Percentiles rank a stretch among this genome's conserved stretches.
These are phyloP conservation scores for Isurus oxyrinchus DNA, from an alignment of 2,113 vertebrate genomes.

Conservation along the genomic window DNA sequence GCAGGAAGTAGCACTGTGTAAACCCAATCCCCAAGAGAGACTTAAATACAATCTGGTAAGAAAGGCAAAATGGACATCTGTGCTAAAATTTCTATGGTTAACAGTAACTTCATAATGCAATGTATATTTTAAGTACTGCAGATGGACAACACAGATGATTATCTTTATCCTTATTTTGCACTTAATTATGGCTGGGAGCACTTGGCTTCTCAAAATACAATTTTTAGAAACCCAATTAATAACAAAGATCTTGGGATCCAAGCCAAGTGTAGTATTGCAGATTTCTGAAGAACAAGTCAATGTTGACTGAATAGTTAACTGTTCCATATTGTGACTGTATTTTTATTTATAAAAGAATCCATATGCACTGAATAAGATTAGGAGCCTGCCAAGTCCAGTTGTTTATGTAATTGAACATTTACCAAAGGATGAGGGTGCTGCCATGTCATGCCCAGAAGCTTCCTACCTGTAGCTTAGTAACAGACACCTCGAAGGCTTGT, in stretches of 20 bases:
- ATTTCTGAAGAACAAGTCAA: neutral
- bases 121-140: neutral
- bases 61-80: too few relatives aligned
- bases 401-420: neutral
- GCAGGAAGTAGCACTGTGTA: neutral
- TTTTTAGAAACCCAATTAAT: neutral
- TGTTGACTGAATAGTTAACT: neutral
- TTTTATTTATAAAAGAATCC: neutral
- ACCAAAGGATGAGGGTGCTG: neutral
- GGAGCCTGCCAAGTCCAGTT: neutral
- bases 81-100: too few relatives aligned
- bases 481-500: neutral
- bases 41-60: too few relatives aligned
- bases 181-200: neutral
- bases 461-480: neutral
- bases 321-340: neutral
- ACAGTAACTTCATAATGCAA: neutral
- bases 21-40: too few relatives aligned
- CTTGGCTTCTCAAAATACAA: neutral
- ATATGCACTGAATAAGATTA: neutral
- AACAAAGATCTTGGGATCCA: neutral
- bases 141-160: neutral
- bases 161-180: neutral
- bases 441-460: neutral
- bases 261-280: neutral